Evolutionary conservation across 2,888 invertebrate genomes (phyloP).

Genomic region (Zygothrica quintamaculata): DNA sequence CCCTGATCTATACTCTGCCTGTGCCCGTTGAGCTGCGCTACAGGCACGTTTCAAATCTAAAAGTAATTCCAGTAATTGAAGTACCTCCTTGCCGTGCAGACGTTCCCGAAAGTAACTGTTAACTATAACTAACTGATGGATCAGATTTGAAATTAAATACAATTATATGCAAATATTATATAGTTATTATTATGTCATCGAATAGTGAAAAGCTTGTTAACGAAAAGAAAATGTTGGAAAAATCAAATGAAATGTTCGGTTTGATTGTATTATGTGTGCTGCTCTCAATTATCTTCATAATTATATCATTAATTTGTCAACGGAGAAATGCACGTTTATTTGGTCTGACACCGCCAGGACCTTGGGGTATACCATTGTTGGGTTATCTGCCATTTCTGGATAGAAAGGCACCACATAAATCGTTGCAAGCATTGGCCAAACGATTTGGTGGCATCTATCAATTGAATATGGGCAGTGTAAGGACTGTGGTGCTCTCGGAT

Average conservation of each 20-base stretch:
- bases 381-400: constrained; percentile 92
- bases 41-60: constrained; percentile 64
- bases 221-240: constrained; percentile 1
- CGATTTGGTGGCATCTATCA: constrained; percentile 91
- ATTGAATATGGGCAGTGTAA: constrained; percentile 90
- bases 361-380: constrained; percentile 89
- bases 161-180: constrained; percentile 6
- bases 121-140: no score
- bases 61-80: constrained; percentile 67
- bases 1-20: constrained; percentile 18
- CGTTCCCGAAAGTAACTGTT: no score
- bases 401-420: constrained; percentile 88
- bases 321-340: constrained; percentile 52
- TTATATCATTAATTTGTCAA: constrained; percentile 56
- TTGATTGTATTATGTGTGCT: constrained; percentile 30
- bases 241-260: constrained; percentile 1
- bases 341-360: constrained; percentile 88
- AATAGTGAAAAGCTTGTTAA: constrained; percentile 15
- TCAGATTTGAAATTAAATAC: no score
- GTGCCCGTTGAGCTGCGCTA: constrained; percentile 25
- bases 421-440: constrained; percentile 88
- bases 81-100: constrained; percentile 58
- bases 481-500: constrained; percentile 91
- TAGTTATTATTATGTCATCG: constrained; percentile 6
- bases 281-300: constrained; percentile 26